Evolutionary conservation across 1,140 invertebrate species (phyloP), one percentile per base, ranked within the genome.

Genomic region (Ips nitidus): DNA sequence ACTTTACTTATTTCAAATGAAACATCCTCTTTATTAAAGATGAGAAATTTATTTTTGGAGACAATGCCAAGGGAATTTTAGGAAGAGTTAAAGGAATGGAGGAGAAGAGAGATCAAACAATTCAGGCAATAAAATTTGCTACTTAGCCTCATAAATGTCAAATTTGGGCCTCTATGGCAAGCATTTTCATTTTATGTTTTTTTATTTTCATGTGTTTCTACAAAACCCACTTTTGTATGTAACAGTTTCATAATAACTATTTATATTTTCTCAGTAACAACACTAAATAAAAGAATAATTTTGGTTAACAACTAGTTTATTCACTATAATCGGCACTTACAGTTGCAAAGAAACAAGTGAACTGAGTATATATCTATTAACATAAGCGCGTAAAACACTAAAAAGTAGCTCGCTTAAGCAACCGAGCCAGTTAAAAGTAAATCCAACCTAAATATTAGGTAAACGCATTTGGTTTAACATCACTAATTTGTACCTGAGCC

Each of bases 391-490:
- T 50, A 50, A 22, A 57, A 61, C 67, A 72, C 37, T 42, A 1
- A 50, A 50, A 50, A 50, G 45, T 50, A 8, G 45, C 45, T 22
- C 22, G 22, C 22, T 22, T 22, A 50, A 50, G 45, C 45, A 50
- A 50, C 52, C 45, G 41, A 5, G 50, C 7, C 38, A 6, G 8
- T 22, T 22, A 22, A 41, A 4, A 58, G 56, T 41, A 41, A 63
- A 38, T 57, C 41, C 6, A 72, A 75, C 74, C 74, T 75, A 75
- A 75, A 75, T 75, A 74, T 75, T 75, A 75, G 74, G 74, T 73
- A 59, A 70, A 70, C 50, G 42, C 63, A 72, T 72, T 74, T 72
- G 67, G 73, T 70, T 73, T 64, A 59, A 53, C 60, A 70, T 70
- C 61, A 63, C 60, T 60, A 60, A 37, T 58, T 58, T 64, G 69